Evolutionary conservation across 1,140 invertebrate genomes (phyloP).

Genomic region (Schlechtendalia chinensis): DNA sequence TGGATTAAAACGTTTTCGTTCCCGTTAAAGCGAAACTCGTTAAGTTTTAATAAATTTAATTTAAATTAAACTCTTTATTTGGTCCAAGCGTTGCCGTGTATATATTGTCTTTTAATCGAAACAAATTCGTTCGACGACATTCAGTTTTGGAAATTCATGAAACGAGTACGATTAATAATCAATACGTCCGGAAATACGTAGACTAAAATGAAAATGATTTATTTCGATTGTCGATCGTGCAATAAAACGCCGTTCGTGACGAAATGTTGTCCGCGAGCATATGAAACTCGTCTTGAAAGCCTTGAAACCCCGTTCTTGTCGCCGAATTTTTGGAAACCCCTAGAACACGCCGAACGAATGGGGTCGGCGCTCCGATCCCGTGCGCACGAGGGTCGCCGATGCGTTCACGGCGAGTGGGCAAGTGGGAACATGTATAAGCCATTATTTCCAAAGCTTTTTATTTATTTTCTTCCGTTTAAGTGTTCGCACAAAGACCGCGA

Average conservation of each 20-base stretch:
- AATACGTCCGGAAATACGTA: too few species aligned
- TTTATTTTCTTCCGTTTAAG: slow-evolving; percentile 45
- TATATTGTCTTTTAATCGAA: background rate
- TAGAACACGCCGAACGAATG: background rate
- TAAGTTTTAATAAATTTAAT: background rate
- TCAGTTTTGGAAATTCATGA: background rate
- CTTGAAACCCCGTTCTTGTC: background rate
- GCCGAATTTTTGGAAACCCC: slow-evolving; percentile 28
- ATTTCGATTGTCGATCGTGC: too few species aligned
- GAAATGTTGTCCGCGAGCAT: too few species aligned
- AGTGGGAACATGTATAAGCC: slow-evolving; percentile 47
- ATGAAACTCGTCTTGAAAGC: background rate
- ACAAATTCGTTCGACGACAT: background rate
- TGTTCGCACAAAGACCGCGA: slow-evolving; percentile 22
- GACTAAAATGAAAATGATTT: too few species aligned
- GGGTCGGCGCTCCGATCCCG: slow-evolving; percentile 11
- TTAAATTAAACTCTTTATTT: background rate
- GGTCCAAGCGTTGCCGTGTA: background rate
- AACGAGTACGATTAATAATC: background rate
- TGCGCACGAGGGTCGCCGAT: slow-evolving; percentile 28
- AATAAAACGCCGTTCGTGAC: too few species aligned
- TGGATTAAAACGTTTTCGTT: background rate
- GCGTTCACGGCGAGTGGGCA: background rate
- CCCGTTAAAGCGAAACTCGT: background rate
- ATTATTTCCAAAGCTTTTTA: slow-evolving; percentile 46